Conservation (phyloP, 2,888 invertebrate genomes). For the Serrognathus titanus region DNA sequence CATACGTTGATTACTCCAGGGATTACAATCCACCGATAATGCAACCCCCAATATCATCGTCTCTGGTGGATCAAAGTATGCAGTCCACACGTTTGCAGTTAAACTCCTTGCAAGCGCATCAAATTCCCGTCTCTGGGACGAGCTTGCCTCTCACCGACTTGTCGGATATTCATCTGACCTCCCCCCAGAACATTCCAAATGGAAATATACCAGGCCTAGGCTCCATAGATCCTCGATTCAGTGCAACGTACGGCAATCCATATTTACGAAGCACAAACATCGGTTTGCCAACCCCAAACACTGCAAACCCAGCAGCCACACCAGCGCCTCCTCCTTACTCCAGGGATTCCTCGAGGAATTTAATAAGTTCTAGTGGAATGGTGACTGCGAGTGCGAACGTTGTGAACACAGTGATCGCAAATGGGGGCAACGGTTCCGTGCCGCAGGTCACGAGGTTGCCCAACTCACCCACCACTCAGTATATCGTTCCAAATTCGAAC, state of each 20-base stretch:
- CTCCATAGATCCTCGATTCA: slow-evolving; percentile 77
- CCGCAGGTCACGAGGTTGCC: slow-evolving; percentile 55
- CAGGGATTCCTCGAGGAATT: slow-evolving; percentile 40
- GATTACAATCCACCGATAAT: slow-evolving; percentile 83
- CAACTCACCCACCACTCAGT: slow-evolving; percentile 52
- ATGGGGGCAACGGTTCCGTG: slow-evolving; percentile 50
- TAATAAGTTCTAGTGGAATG: slow-evolving; percentile 40
- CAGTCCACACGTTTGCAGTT: slow-evolving; percentile 49
- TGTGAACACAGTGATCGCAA: slow-evolving; percentile 51
- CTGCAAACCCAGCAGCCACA: slow-evolving; percentile 71
- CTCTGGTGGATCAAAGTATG: slow-evolving; percentile 50
- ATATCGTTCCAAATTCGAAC: slow-evolving; percentile 56
- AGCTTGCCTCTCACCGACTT: slow-evolving; percentile 43
- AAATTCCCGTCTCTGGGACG: slow-evolving; percentile 36
- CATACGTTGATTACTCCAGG: slow-evolving; percentile 83
- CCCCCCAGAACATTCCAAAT: slow-evolving; percentile 40
- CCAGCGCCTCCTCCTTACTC: slow-evolving; percentile 76
- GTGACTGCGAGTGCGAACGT: slow-evolving; percentile 43
- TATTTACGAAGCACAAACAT: slow-evolving; percentile 70
- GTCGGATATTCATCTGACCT: slow-evolving; percentile 40
- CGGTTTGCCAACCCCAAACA: slow-evolving; percentile 61
- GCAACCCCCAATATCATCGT: slow-evolving; percentile 56
- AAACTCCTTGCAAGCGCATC: slow-evolving; percentile 45
- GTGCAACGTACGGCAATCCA: slow-evolving; percentile 87
- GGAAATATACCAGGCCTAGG: slow-evolving; percentile 35